Evolutionary conservation across 2,888 invertebrate genomes (phyloP), one percentile per base, ranked within the genome.

Genomic region (Clepsis dumicolana): DNA sequence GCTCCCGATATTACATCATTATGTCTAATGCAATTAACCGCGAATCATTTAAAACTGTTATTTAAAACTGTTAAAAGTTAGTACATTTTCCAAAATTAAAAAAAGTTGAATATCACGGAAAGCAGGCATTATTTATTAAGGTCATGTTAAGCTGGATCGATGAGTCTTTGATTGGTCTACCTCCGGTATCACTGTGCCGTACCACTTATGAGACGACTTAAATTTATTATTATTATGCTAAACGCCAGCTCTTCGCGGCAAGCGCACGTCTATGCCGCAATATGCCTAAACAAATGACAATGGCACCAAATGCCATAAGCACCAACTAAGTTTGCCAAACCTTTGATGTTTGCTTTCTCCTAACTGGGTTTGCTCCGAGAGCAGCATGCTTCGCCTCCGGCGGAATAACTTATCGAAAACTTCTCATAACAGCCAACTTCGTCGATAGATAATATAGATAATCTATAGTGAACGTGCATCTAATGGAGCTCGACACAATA

Each of bases 331-430:
- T 80, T 84, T 73, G 61, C 29, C 72, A 61, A 72, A 70, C 76
- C 76, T 79, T 73, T 80, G 81, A 83, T 82, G 80, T 81, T 80
- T 73, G 73, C 77, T 74, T 75, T 65, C 65, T 77, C 71, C 78
- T 83, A 87, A 85, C 82, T 75, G 78, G 80, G 78, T 86, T 86
- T 80, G 71, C 74, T 75, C 72, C 77, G 73, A 80, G 78, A 80
- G 82, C 80, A 82, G 82, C 82, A 80, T 75, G 79, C 75, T 64
- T 64, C 69, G 74, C 76, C 72, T 67, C 64, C 65, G 54, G 76
- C 66, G 72, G 78, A 79, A 82, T 82, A 81, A 81, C 76, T 83
- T 81, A 81, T 80, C 78, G 81, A 78, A 71, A 80, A 81, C 71
- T 76, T 75, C 53, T 57, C 59, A 16, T 59, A 24, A 59, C 59